Conservation (phyloP, 2,797 vertebrate species). For the Dryobates pubescens region DNA sequence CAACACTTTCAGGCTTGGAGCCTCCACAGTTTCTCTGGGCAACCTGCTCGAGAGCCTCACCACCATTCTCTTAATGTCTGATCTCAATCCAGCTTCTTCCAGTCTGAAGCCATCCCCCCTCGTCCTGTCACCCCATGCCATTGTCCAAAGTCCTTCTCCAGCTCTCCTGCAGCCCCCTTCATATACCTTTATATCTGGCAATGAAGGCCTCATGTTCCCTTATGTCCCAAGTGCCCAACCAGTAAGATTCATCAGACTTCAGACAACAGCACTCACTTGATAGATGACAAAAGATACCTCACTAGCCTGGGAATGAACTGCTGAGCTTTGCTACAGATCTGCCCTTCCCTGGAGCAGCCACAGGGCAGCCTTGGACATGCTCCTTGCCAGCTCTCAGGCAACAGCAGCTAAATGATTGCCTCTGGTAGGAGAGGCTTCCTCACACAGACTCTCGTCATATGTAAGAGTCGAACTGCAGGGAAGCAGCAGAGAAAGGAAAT, state of each 20-base stretch:
- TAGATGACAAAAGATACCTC: neutral
- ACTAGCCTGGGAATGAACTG: neutral
- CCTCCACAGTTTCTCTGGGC: too few relatives aligned
- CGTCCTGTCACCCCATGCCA: too few relatives aligned
- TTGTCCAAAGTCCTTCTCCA: too few relatives aligned
- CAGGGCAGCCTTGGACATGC: neutral
- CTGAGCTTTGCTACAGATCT: neutral
- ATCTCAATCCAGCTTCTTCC: too few relatives aligned
- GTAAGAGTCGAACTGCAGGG: neutral
- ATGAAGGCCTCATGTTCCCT: neutral
- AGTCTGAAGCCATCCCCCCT: too few relatives aligned
- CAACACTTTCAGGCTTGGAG: too few relatives aligned
- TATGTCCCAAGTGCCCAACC: neutral
- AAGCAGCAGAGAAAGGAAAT: neutral
- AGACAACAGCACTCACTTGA: neutral
- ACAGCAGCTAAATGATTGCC: neutral
- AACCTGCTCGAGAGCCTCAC: too few relatives aligned
- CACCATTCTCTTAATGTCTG: too few relatives aligned
- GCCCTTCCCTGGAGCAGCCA: neutral
- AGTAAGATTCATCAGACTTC: neutral
- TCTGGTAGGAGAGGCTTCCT: neutral
- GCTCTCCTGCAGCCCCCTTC: too few relatives aligned
- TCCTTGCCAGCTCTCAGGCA: neutral
- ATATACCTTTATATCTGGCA: too few relatives aligned
- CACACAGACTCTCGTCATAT: neutral